These are phyloP conservation scores for Mareca strepera DNA, from an alignment of 2,797 vertebrate species.

Conservation along the genomic window DNA sequence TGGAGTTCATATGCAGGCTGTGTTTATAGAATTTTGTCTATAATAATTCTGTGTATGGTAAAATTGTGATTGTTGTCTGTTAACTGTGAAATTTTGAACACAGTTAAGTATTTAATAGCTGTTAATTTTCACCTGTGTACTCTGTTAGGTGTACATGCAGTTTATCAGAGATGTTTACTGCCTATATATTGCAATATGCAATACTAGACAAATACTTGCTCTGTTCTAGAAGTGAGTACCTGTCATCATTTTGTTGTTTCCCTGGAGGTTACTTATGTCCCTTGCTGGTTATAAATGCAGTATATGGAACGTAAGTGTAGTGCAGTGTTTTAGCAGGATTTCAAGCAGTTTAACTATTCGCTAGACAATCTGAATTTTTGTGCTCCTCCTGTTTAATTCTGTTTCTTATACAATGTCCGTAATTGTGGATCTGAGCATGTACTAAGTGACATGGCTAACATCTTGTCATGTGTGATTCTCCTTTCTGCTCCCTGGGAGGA, in stretches of 20 bases:
- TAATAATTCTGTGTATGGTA: neutral
- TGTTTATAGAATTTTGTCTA: neutral
- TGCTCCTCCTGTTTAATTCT: constrained; percentile 38
- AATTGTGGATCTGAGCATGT: constrained; percentile 59
- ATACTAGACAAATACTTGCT: neutral
- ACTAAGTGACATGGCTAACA: constrained; percentile 68
- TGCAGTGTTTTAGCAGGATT: constrained; percentile 15
- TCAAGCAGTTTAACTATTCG: constrained; percentile 15
- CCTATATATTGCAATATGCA: neutral
- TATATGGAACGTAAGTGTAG: neutral
- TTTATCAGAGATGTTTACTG: neutral
- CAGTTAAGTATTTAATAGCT: neutral
- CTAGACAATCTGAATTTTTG: neutral
- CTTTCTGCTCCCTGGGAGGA: constrained; percentile 76
- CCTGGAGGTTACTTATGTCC: neutral
- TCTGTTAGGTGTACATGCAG: neutral
- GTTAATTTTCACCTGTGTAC: neutral
- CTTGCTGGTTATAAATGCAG: constrained; percentile 3
- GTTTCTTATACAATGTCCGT: constrained; percentile 33
- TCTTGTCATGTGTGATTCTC: constrained; percentile 72
- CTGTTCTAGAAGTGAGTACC: neutral
- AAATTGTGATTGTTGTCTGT: neutral
- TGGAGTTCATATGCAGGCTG: neutral
- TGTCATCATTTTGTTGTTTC: neutral
- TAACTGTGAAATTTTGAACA: neutral